A percentile compares a stretch with the other conserved stretches of the same genome.
Evolutionary conservation across 2,797 vertebrate species (phyloP).

Genomic region (Muraenolepis orangiensis): DNA sequence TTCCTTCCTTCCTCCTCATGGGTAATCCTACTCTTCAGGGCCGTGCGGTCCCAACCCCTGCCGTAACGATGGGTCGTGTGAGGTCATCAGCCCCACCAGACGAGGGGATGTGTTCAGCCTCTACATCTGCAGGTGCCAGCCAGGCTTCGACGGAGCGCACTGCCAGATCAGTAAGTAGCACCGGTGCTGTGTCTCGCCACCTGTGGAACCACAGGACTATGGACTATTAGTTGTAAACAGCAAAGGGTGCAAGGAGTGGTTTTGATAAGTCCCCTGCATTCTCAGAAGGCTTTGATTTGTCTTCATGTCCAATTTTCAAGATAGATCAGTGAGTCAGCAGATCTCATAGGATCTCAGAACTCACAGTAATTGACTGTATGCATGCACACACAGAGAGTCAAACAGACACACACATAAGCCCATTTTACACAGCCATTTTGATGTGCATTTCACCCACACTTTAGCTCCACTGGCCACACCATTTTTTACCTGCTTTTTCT

Average conservation of each 20-base stretch:
- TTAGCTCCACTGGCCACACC: too few species aligned
- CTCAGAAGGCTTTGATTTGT: neutral
- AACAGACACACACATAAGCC: too few species aligned
- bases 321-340: neutral
- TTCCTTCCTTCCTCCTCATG: neutral
- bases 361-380: neutral
- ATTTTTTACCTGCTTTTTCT: too few species aligned
- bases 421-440: too few species aligned
- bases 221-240: neutral
- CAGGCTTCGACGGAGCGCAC: constrained; percentile 81
- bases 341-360: neutral
- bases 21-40: constrained; percentile 62
- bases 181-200: neutral
- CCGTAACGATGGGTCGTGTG: constrained; percentile 79
- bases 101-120: constrained; percentile 87
- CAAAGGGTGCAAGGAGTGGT: neutral
- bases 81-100: constrained; percentile 65
- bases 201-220: neutral
- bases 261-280: neutral
- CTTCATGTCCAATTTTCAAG: neutral
- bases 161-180: constrained; percentile 87
- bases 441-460: too few species aligned
- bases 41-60: constrained; percentile 91
- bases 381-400: neutral
- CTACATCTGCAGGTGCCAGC: constrained; percentile 85